Percentiles rank a stretch among this genome's conserved stretches.
These are phyloP conservation scores for Glyphotaelius pellucidus DNA, from an alignment of 2,888 invertebrate species.

Conservation along the genomic window DNA sequence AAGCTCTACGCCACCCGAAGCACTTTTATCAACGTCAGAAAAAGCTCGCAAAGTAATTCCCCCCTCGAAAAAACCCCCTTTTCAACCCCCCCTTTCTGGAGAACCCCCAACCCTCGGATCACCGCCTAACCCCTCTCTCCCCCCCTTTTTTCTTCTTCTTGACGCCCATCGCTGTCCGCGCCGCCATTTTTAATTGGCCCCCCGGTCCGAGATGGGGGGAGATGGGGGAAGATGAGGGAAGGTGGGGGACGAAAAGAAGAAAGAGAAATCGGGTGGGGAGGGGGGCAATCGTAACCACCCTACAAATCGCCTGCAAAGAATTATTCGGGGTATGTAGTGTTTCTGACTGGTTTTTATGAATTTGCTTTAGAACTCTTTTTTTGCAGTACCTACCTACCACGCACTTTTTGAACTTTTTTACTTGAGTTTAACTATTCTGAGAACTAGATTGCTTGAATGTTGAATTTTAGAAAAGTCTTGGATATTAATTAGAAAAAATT, in stretches of 20 bases:
- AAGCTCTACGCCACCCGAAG: constrained; percentile 52
- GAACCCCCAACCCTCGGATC: not conserved
- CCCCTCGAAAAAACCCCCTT: constrained; percentile 34
- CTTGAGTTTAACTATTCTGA: too few species aligned
- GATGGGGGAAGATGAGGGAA: constrained; percentile 21
- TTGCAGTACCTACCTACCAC: not conserved
- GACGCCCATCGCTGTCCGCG: constrained; percentile 63
- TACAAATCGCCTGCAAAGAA: constrained; percentile 38
- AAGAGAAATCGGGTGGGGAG: constrained; percentile 36
- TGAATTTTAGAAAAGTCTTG: too few species aligned
- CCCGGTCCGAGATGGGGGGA: constrained; percentile 56
- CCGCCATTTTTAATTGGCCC: constrained; percentile 66
- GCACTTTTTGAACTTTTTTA: not conserved
- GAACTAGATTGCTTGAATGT: too few species aligned
- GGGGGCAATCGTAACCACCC: constrained; percentile 26
- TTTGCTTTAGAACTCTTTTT: not conserved
- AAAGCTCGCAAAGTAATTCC: constrained; percentile 64
- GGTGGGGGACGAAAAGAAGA: constrained; percentile 37
- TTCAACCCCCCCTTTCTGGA: constrained; percentile 1
- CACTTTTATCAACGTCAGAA: constrained; percentile 66
- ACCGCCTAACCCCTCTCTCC: constrained; percentile 51
- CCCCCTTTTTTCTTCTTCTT: constrained; percentile 57
- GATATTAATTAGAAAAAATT: not conserved
- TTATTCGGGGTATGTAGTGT: constrained; percentile 19
- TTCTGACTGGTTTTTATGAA: constrained; percentile 18